Evolutionary conservation across 2,113 vertebrate species (phyloP).

Genomic region (Chionis minor): DNA sequence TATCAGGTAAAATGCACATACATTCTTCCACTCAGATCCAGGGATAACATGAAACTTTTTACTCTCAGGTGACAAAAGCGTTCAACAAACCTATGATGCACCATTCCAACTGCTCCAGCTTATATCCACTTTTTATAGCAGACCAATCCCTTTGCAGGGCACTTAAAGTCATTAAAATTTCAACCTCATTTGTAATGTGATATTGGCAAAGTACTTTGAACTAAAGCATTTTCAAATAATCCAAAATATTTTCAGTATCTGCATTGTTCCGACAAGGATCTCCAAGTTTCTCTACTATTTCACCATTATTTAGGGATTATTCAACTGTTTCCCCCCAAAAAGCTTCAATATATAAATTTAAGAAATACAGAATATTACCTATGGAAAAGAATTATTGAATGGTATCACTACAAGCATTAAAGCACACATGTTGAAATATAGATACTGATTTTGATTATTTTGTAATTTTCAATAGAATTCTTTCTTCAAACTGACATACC

Average conservation of each 20-base stretch:
- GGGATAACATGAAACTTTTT: conserved; percentile 80
- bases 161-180: neutral
- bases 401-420: neutral
- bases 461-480: neutral
- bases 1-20: conserved; percentile 75
- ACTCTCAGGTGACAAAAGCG: conserved; percentile 77
- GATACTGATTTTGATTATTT: neutral
- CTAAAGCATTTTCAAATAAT: neutral
- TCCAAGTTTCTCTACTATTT: neutral
- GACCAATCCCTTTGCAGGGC: conserved; percentile 65
- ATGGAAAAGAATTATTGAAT: neutral
- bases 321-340: neutral
- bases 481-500: neutral
- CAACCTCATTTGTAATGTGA: neutral
- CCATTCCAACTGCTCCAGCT: conserved; percentile 66
- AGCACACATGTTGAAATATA: neutral
- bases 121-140: conserved; percentile 67
- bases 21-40: conserved; percentile 65
- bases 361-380: neutral
- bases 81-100: conserved; percentile 70
- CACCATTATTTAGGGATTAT: neutral
- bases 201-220: neutral
- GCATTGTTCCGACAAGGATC: neutral
- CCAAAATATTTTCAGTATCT: neutral
- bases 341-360: neutral